Conservation (phyloP, 2,113 vertebrate species). For the Heptranchias perlo region DNA sequence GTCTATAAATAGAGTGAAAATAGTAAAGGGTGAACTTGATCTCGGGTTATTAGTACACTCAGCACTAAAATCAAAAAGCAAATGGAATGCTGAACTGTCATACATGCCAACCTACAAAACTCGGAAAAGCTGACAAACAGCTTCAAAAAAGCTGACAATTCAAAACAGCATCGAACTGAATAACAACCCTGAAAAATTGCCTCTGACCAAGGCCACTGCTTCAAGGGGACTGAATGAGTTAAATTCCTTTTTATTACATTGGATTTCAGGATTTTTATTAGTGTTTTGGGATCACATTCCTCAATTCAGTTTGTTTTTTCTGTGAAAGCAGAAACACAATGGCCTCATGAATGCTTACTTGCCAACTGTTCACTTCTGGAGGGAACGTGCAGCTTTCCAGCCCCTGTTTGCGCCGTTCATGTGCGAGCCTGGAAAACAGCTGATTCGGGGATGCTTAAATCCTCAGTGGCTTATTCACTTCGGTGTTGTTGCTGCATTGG, state of each 20-base stretch:
- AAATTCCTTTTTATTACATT: not conserved
- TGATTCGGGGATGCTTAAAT: not conserved
- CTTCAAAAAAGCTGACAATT: not conserved
- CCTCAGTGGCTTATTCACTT: not conserved
- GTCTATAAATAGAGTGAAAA: not conserved
- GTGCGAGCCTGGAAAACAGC: not conserved
- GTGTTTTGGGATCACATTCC: not conserved
- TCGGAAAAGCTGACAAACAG: not conserved
- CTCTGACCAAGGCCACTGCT: too few species aligned
- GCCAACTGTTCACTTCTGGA: not conserved
- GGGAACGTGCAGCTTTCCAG: not conserved
- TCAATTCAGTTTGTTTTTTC: not conserved
- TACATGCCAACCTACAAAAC: not conserved
- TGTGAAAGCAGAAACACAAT: not conserved
- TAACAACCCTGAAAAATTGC: not conserved
- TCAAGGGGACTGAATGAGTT: not conserved
- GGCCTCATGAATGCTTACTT: not conserved
- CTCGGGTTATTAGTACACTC: not conserved
- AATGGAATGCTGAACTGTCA: not conserved
- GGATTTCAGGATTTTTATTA: not conserved
- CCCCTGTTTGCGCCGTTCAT: not conserved
- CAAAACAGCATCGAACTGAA: not conserved
- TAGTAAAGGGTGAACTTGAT: not conserved
- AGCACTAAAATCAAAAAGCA: not conserved
- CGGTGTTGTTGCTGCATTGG: not conserved